Evolutionary conservation across 2,888 invertebrate genomes (phyloP), one percentile per base, ranked within the genome.

Genomic region (Drosophila demipolita): DNA sequence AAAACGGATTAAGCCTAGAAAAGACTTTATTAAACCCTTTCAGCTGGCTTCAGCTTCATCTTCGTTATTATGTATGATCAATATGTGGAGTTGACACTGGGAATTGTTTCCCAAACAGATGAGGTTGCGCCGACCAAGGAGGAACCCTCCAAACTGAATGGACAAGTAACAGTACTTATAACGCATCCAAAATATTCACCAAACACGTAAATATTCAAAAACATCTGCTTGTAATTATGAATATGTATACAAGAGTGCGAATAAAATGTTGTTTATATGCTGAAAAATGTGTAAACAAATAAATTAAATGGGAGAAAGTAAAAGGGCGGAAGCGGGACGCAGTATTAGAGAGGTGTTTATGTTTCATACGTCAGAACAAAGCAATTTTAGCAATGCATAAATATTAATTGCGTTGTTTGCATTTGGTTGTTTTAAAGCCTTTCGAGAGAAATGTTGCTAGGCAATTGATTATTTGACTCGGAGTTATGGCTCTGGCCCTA

Each of bases 11-110:
- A 38, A 35, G 3, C 15, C 23, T 12, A 8, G 8, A 42, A 29
- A 40, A 11, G n/a, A 29, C 20, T 6, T 17, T 17, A 17, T 23
- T 64, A 1, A 23, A 32, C 5, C 17, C 0, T 2, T 36, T 6
- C n/a, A 66, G 66, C 7, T 33, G 36, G 8, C 8, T 26, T 66
- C n/a, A 32, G 29, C 20, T 55, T 40, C 23, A 20, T 55, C 15
- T 23, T 67, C 11, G 32, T 23, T 35, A 36, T 57, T n/a, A 50
- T 67, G 49, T 67, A 66, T 42, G 35, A 45, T 29, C 48, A 50
- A 15, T 66, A 66, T 36, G 57, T 66, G 35, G 36, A 66, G 23
- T 32, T 66, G 29, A 66, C 67, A 36, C n/a, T 26, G 45, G 53
- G 15, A 23, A 32, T 20, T 7, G 42, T 11, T 3, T 2, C 66